A percentile compares a stretch with the other conserved stretches of the same genome.
These are phyloP conservation scores for Venustaconcha ellipsiformis DNA, from an alignment of 1,140 invertebrate genomes.

Conservation along the genomic window DNA sequence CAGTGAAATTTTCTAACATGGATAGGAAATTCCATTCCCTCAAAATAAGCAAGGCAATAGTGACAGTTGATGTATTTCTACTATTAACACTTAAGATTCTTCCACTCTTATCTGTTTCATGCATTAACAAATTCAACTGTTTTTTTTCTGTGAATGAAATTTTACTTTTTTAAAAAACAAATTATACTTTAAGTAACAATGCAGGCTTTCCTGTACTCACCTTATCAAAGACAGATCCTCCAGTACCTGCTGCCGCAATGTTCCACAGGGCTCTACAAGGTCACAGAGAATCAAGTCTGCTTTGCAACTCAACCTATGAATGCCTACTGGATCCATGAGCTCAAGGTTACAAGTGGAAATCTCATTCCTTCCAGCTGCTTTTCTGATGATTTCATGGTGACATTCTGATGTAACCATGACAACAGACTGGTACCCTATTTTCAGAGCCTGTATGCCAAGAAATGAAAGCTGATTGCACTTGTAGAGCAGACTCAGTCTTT, in stretches of 20 bases:
- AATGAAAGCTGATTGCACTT: constrained; percentile 42
- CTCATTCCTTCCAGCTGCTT: constrained; percentile 34
- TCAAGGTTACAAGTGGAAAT: constrained; percentile 24
- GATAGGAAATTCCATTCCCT: no score
- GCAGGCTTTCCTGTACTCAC: constrained; percentile 27
- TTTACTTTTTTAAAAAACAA: no score
- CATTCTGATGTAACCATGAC: constrained; percentile 30
- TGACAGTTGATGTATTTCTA: no score
- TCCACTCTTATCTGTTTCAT: no score
- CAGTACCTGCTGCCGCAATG: constrained; percentile 50
- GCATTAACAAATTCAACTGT: no score
- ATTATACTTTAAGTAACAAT: no score
- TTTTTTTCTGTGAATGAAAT: no score
- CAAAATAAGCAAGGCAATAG: no score
- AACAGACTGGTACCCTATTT: constrained; percentile 32
- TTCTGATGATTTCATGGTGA: constrained; percentile 30
- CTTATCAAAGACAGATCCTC: constrained; percentile 55
- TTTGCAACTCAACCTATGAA: constrained; percentile 23
- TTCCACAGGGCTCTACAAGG: constrained; percentile 54
- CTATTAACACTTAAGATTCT: no score
- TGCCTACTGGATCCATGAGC: constrained; percentile 26
- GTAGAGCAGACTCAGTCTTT: constrained; percentile 32
- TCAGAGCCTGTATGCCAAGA: constrained; percentile 40
- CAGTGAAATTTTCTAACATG: no score
- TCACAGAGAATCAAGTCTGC: constrained; percentile 49